Percentiles rank a stretch among this genome's conserved stretches.
Evolutionary conservation across 2,888 invertebrate species (phyloP).

Genomic region (Epirrita christyi): DNA sequence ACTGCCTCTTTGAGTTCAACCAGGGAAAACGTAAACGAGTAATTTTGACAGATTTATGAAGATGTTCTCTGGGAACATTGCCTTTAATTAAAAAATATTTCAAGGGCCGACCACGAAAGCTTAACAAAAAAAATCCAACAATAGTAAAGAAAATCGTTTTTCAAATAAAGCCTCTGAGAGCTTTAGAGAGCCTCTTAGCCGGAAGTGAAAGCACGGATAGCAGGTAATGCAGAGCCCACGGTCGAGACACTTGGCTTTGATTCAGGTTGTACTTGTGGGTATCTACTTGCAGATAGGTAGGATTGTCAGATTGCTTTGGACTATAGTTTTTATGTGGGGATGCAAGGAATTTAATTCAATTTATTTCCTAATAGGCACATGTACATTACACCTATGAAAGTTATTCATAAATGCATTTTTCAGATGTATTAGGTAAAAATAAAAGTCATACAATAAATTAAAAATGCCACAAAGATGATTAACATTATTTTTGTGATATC

Average conservation of each 20-base stretch:
- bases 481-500: too few species aligned
- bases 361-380: too few species aligned
- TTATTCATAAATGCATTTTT: too few species aligned
- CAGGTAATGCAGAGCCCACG: constrained; percentile 27
- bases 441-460: too few species aligned
- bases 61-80: constrained; percentile 12
- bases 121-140: constrained; percentile 28
- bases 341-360: too few species aligned
- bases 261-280: constrained; percentile 13
- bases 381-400: too few species aligned
- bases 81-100: constrained; percentile 30
- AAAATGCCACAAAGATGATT: too few species aligned
- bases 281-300: too few species aligned
- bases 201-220: constrained; percentile 20
- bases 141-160: constrained; percentile 33
- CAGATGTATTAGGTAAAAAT: too few species aligned
- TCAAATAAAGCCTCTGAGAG: constrained; percentile 31
- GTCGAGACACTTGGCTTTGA: constrained; percentile 23
- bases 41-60: constrained; percentile 28
- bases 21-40: constrained; percentile 15
- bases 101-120: constrained; percentile 14
- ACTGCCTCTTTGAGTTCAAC: not conserved
- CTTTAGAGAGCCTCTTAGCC: constrained; percentile 18
- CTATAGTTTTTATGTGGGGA: too few species aligned
- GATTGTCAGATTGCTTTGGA: too few species aligned